Evolutionary conservation across 23 tunicate genomes (phyloP).

Genomic region (Ciona savignyi): DNA sequence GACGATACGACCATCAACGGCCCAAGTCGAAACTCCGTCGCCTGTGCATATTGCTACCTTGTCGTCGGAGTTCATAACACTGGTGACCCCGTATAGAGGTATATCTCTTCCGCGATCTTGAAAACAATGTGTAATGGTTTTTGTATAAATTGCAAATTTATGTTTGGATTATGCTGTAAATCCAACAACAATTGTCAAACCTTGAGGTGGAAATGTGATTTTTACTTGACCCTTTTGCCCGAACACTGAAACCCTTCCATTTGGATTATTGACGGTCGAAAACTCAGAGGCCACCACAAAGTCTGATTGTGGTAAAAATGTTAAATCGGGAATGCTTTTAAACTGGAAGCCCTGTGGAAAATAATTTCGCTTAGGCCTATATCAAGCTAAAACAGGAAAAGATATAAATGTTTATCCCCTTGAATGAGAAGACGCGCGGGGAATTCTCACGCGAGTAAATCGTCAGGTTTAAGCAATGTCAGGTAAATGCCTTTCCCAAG

Average conservation of each 20-base stretch:
- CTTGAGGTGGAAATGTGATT: constrained; percentile 47
- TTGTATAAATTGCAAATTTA: background rate
- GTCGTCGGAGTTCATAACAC: constrained; percentile 27
- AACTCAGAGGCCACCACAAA: constrained; percentile 61
- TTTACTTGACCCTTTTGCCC: constrained; percentile 39
- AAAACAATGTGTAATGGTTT: background rate
- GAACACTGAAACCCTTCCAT: constrained; percentile 50
- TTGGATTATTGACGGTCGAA: constrained; percentile 47
- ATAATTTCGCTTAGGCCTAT: too few species aligned
- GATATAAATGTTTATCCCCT: too few species aligned
- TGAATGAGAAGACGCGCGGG: too few species aligned
- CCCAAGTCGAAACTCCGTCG: constrained; percentile 64
- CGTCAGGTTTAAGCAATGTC: too few species aligned
- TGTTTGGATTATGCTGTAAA: background rate
- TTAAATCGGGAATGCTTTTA: constrained; percentile 59
- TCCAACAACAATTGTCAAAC: constrained; percentile 3
- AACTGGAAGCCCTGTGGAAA: constrained; percentile 32
- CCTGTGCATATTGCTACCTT: constrained; percentile 72
- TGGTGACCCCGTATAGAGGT: constrained; percentile 25
- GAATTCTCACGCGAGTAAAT: too few species aligned
- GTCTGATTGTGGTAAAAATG: constrained; percentile 38
- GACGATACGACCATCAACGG: constrained; percentile 43
- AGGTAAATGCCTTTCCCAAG: too few species aligned
- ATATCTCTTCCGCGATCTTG: constrained; percentile 21
- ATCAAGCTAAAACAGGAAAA: too few species aligned